Percentiles rank a stretch among this genome's conserved stretches.
These are phyloP conservation scores for Tenthredo distinguenda DNA, from an alignment of 2,888 invertebrate genomes.

Conservation along the genomic window DNA sequence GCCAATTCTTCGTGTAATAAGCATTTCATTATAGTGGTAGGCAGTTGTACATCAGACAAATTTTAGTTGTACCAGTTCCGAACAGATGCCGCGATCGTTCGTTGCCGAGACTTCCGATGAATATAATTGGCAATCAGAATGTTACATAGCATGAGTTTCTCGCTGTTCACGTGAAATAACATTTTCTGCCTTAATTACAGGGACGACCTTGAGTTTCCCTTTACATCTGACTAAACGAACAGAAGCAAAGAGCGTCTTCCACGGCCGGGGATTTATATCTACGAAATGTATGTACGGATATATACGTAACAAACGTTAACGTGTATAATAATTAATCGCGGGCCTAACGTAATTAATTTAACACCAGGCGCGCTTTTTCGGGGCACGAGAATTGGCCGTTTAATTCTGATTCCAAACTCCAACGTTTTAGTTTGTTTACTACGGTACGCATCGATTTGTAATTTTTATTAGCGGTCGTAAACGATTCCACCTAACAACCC, in stretches of 20 bases:
- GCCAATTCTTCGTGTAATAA: background rate
- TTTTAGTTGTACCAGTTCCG: background rate
- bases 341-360: background rate
- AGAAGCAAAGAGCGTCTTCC: background rate
- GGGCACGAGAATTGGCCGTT: background rate
- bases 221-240: background rate
- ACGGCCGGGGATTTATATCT: background rate
- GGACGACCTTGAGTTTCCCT: background rate
- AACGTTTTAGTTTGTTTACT: background rate
- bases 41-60: background rate
- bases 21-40: background rate
- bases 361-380: background rate
- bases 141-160: constrained; percentile 3
- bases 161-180: constrained; percentile 5
- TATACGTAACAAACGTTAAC: constrained; percentile 12
- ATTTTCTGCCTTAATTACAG: constrained; percentile 8
- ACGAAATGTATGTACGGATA: background rate
- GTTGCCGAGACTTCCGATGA: background rate
- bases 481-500: background rate
- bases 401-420: background rate
- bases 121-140: constrained; percentile 29
- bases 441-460: constrained; percentile 14
- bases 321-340: constrained; percentile 14
- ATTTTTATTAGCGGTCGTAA: constrained; percentile 5
- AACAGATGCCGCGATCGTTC: background rate